phyloP scores from a whole-genome alignment of 2,888 invertebrate species.

The Herminia tarsipennalis region DNA sequence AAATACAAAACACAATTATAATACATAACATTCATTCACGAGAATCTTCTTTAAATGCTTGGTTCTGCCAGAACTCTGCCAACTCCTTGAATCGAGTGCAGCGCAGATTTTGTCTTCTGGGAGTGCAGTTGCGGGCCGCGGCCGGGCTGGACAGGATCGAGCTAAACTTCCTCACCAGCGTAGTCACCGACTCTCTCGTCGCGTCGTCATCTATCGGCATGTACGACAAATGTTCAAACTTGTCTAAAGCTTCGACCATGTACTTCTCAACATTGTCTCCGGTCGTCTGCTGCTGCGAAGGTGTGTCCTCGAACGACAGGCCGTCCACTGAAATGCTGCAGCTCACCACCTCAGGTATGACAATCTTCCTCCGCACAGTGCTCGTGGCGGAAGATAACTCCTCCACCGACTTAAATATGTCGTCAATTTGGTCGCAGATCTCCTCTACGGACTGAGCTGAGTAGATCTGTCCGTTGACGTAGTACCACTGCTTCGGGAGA shows the following conservation, averaged over 20 bases:
- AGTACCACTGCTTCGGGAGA: conserved; percentile 42
- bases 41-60: too few relatives aligned
- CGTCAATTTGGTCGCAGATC: conserved; percentile 71
- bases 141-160: conserved; percentile 60
- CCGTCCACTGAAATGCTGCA: conserved; percentile 70
- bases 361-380: conserved; percentile 53
- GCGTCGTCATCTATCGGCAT: conserved; percentile 49
- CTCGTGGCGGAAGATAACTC: conserved; percentile 65
- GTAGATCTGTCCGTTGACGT: conserved; percentile 58
- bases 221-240: conserved; percentile 57
- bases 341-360: conserved; percentile 60
- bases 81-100: conserved; percentile 69
- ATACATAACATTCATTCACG: too few relatives aligned
- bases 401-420: conserved; percentile 75
- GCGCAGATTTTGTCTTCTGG: conserved; percentile 61
- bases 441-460: conserved; percentile 73
- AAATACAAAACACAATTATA: conserved; percentile 64
- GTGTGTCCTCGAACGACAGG: conserved; percentile 73
- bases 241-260: conserved; percentile 75
- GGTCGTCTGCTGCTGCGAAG: conserved; percentile 43
- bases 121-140: conserved; percentile 56
- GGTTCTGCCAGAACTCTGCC: conserved; percentile 72
- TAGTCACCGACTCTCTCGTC: conserved; percentile 67
- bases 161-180: conserved; percentile 70
- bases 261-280: conserved; percentile 63